Percentiles rank a stretch among this genome's conserved stretches.
Evolutionary conservation across 2,797 vertebrate genomes (phyloP).

Genomic region (Urocyon cinereoargenteus): DNA sequence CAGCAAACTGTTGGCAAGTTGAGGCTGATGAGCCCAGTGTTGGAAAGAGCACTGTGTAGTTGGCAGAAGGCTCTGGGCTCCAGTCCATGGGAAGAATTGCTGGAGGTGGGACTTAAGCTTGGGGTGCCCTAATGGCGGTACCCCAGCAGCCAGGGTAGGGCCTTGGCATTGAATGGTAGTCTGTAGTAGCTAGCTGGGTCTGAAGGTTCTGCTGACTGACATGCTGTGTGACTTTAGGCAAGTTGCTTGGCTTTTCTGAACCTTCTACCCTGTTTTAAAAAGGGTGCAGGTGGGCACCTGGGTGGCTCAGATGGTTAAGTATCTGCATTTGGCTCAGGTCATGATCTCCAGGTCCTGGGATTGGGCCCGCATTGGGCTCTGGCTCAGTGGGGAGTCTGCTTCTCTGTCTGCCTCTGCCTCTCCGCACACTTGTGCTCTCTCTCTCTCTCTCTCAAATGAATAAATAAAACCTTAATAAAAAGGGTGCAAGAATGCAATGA

Average conservation of each 20-base stretch:
- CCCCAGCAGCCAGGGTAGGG: neutral
- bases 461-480: neutral
- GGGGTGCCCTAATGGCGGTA: neutral
- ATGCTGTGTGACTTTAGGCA: neutral
- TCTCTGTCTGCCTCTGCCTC: too few relatives aligned
- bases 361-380: too few relatives aligned
- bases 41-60: neutral
- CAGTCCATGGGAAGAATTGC: neutral
- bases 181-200: neutral
- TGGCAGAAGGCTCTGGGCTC: neutral
- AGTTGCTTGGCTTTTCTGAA: slow-evolving; percentile 4
- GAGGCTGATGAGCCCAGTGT: neutral
- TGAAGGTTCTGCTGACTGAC: neutral
- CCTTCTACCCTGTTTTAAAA: neutral
- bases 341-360: too few relatives aligned
- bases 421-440: too few relatives aligned
- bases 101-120: neutral
- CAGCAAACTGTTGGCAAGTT: fast-evolving
- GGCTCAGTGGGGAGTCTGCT: too few relatives aligned
- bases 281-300: too few relatives aligned
- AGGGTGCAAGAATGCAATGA: neutral
- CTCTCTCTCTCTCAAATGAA: too few relatives aligned
- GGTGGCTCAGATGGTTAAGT: too few relatives aligned
- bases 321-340: too few relatives aligned
- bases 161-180: neutral